These are phyloP conservation scores for Dasysyrphus albostriatus DNA, from an alignment of 2,888 invertebrate species.

Conservation along the genomic window DNA sequence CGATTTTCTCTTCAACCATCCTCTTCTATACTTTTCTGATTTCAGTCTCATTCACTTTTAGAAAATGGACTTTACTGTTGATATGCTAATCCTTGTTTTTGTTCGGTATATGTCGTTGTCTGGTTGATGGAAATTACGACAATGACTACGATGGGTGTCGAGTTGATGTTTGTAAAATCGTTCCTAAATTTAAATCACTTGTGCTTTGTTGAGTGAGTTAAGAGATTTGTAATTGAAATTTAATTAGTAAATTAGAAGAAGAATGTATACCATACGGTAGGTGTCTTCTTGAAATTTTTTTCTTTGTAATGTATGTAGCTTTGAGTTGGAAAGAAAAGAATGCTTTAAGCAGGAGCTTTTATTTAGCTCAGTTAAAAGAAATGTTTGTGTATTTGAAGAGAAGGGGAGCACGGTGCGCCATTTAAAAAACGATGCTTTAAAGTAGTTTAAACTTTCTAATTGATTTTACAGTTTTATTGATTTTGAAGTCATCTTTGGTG, in stretches of 20 bases:
- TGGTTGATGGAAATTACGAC: slow-evolving; percentile 23
- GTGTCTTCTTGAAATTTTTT: neutral
- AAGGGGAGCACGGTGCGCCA: neutral
- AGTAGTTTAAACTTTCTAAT: too few species aligned
- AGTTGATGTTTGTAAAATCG: slow-evolving; percentile 54
- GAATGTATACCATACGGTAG: neutral
- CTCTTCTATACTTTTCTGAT: neutral
- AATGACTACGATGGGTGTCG: slow-evolving; percentile 28
- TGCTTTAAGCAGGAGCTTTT: neutral
- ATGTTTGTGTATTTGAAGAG: neutral
- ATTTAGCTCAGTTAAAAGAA: too few species aligned
- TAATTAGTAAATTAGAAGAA: slow-evolving; percentile 47
- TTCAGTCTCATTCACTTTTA: slow-evolving; percentile 25
- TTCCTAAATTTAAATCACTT: slow-evolving; percentile 56
- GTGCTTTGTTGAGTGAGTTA: slow-evolving; percentile 53
- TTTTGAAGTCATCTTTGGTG: too few species aligned
- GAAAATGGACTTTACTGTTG: slow-evolving; percentile 54
- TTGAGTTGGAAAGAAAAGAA: neutral
- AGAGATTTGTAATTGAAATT: slow-evolving; percentile 66
- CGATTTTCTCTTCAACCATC: slow-evolving; percentile 7
- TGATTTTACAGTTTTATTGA: too few species aligned
- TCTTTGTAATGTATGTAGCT: too few species aligned
- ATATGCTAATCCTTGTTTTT: slow-evolving; percentile 59
- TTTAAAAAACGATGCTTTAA: neutral
- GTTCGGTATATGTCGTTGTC: slow-evolving; percentile 1